Conservation (phyloP, 2,888 invertebrate species). For the Subacronicta megacephala region DNA sequence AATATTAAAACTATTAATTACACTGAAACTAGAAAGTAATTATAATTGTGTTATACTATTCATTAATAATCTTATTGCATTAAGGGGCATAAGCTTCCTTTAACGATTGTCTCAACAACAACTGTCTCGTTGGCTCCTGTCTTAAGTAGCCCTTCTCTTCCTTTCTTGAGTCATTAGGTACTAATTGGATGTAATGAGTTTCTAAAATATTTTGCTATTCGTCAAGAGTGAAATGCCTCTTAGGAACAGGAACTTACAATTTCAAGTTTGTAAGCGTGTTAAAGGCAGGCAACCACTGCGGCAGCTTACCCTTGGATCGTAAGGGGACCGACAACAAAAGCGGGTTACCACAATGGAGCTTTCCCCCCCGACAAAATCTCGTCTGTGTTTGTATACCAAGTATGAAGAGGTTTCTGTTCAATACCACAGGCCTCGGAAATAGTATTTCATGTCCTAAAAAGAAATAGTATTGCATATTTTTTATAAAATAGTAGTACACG, state of each 20-base stretch:
- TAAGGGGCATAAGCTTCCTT: too few species aligned
- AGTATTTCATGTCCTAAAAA: too few species aligned
- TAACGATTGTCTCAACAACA: too few species aligned
- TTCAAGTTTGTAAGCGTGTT: slow-evolving; percentile 71
- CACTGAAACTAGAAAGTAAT: too few species aligned
- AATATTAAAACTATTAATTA: too few species aligned
- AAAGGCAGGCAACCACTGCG: slow-evolving; percentile 67
- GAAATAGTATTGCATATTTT: too few species aligned
- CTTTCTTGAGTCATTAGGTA: too few species aligned
- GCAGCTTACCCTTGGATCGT: slow-evolving; percentile 76
- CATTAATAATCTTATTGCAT: too few species aligned
- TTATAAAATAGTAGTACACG: too few species aligned
- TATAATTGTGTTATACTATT: too few species aligned
- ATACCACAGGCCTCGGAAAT: slow-evolving; percentile 22
- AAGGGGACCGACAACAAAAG: slow-evolving; percentile 75
- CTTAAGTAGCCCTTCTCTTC: neutral
- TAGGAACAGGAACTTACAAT: slow-evolving; percentile 63
- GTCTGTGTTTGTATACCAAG: slow-evolving; percentile 47
- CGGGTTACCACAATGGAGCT: slow-evolving; percentile 86
- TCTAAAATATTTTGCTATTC: neutral
- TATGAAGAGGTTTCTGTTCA: slow-evolving; percentile 34
- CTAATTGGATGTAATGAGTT: too few species aligned
- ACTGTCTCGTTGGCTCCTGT: neutral
- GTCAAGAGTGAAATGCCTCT: slow-evolving; percentile 48
- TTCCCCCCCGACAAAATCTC: slow-evolving; percentile 82